Conservation (phyloP, 1,140 invertebrate genomes). For the Sitobion miscanthi region DNA sequence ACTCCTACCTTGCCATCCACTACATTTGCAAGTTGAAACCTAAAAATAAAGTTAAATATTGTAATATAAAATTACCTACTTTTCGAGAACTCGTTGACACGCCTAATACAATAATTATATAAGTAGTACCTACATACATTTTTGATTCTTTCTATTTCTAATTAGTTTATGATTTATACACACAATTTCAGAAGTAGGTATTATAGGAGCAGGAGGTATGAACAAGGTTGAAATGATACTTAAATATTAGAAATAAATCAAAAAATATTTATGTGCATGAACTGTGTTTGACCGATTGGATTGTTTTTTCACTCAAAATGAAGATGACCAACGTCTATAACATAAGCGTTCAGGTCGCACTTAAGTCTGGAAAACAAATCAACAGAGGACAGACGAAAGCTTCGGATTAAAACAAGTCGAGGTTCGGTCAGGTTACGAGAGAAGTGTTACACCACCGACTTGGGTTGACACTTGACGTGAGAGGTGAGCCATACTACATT, state of each 20-base stretch:
- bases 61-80: neutral
- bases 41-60: constrained; percentile 13
- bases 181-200: neutral
- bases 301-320: neutral
- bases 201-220: neutral
- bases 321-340: neutral
- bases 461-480: neutral
- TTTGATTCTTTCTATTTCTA: neutral
- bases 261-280: neutral
- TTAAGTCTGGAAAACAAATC: neutral
- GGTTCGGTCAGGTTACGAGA: no score
- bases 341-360: neutral
- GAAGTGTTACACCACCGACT: no score
- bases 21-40: neutral
- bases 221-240: neutral
- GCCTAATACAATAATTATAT: no score
- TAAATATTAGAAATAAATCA: neutral
- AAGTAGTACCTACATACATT: neutral
- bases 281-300: neutral
- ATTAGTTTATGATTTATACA: neutral
- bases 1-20: neutral
- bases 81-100: neutral
- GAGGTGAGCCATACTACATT: neutral
- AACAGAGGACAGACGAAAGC: neutral
- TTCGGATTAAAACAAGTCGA: neutral